These are phyloP conservation scores for Colletes latitarsis DNA, from an alignment of 1,140 invertebrate genomes.

Conservation along the genomic window DNA sequence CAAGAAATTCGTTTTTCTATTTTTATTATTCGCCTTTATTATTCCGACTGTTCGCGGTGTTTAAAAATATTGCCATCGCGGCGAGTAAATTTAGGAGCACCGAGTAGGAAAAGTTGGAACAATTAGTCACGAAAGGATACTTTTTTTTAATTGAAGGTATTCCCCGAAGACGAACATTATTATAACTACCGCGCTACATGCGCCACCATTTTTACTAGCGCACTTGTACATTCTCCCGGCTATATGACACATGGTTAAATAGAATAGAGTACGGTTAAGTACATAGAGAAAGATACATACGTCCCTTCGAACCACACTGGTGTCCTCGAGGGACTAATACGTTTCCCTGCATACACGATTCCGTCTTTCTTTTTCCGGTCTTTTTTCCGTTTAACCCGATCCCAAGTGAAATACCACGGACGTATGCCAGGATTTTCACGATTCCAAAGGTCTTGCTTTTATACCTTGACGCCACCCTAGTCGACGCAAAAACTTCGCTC, in stretches of 20 bases:
- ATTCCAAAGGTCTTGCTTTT: conserved; percentile 46
- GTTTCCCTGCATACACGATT: conserved; percentile 32
- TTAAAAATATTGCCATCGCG: no score
- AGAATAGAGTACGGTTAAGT: conserved; percentile 45
- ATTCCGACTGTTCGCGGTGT: no score
- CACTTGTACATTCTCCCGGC: no score
- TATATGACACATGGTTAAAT: neutral
- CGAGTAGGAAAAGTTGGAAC: neutral
- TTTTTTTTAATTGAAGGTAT: neutral
- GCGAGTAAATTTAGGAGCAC: neutral
- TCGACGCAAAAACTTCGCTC: conserved; percentile 30
- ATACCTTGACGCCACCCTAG: conserved; percentile 27
- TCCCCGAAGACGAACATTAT: neutral
- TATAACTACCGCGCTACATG: neutral
- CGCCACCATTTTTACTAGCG: neutral
- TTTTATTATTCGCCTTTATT: neutral
- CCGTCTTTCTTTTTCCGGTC: conserved; percentile 14
- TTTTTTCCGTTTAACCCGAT: conserved; percentile 41
- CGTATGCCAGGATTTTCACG: conserved; percentile 50
- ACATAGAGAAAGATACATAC: conserved; percentile 56
- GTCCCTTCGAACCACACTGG: conserved; percentile 35
- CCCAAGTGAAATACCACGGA: conserved; percentile 18
- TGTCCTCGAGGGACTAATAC: conserved; percentile 43
- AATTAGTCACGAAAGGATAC: neutral
- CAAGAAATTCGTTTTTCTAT: no score